These are phyloP conservation scores for Centropyge bicolor DNA, from an alignment of 2,797 vertebrate genomes.

Conservation along the genomic window DNA sequence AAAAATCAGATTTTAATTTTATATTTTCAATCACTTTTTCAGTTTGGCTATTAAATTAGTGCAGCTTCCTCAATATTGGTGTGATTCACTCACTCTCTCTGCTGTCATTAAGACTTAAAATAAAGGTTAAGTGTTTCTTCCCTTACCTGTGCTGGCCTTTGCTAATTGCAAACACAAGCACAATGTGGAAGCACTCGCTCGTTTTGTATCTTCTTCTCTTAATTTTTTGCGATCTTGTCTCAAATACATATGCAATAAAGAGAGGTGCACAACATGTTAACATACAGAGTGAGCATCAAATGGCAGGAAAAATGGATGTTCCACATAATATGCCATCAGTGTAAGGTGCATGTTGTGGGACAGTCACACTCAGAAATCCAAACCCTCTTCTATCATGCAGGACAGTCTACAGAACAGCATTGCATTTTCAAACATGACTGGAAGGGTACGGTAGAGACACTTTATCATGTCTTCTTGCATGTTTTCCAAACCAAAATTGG, in stretches of 20 bases:
- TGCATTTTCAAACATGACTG: too few species aligned
- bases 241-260: not conserved
- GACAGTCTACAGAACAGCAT: too few species aligned
- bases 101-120: not conserved
- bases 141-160: not conserved
- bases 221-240: not conserved
- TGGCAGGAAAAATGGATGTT: too few species aligned
- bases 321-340: not conserved
- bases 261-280: not conserved
- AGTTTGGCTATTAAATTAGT: not conserved
- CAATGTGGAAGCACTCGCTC: not conserved
- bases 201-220: not conserved
- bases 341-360: too few species aligned
- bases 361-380: too few species aligned
- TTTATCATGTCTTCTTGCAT: not conserved
- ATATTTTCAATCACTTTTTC: not conserved
- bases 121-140: too few species aligned
- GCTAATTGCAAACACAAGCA: not conserved
- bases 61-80: not conserved
- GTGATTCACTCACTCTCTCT: not conserved
- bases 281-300: not conserved
- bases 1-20: not conserved
- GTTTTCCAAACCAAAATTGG: not conserved
- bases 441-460: too few species aligned
- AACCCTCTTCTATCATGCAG: too few species aligned